These are phyloP conservation scores for Furcula furcula DNA, from an alignment of 2,888 invertebrate genomes.

Conservation along the genomic window DNA sequence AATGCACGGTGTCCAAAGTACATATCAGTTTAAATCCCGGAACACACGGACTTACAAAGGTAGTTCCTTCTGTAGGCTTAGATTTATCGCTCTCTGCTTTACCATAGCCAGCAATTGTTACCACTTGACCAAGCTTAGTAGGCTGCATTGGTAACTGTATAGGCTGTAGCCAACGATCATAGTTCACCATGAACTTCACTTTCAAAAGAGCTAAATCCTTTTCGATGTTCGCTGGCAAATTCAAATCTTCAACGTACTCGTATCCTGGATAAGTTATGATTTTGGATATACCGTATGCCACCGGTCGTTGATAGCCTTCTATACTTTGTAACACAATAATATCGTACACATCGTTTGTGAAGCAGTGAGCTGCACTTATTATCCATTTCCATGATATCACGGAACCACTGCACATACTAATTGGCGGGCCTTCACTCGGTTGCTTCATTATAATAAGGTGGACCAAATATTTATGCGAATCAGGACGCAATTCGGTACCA, in stretches of 20 bases:
- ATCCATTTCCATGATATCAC: slow-evolving; percentile 30
- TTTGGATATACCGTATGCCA: slow-evolving; percentile 10
- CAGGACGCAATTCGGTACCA: slow-evolving; percentile 14
- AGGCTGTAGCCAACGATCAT: slow-evolving; percentile 16
- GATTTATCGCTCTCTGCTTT: slow-evolving; percentile 5
- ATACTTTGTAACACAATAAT: slow-evolving; percentile 9
- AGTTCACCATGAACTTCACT: slow-evolving; percentile 15
- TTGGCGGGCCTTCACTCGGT: too few relatives aligned
- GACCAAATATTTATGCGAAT: slow-evolving; percentile 29
- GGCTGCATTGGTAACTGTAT: slow-evolving; percentile 11
- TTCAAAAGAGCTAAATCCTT: slow-evolving; percentile 33
- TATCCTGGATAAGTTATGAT: slow-evolving; percentile 2
- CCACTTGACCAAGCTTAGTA: slow-evolving; percentile 8
- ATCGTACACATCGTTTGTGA: slow-evolving; percentile 2
- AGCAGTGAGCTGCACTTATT: slow-evolving; percentile 35
- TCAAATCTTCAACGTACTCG: not conserved
- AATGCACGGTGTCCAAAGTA: slow-evolving; percentile 18
- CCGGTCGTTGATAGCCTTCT: slow-evolving; percentile 2
- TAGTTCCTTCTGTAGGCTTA: slow-evolving; percentile 28
- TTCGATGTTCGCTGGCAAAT: slow-evolving; percentile 2
- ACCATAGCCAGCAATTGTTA: slow-evolving; percentile 32
- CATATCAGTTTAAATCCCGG: slow-evolving; percentile 19
- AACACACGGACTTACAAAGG: slow-evolving; percentile 17
- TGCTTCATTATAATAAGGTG: slow-evolving; percentile 7
- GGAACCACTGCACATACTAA: slow-evolving; percentile 31